Conservation (phyloP, 2,113 vertebrate species). For the Ploceus nigricollis region DNA sequence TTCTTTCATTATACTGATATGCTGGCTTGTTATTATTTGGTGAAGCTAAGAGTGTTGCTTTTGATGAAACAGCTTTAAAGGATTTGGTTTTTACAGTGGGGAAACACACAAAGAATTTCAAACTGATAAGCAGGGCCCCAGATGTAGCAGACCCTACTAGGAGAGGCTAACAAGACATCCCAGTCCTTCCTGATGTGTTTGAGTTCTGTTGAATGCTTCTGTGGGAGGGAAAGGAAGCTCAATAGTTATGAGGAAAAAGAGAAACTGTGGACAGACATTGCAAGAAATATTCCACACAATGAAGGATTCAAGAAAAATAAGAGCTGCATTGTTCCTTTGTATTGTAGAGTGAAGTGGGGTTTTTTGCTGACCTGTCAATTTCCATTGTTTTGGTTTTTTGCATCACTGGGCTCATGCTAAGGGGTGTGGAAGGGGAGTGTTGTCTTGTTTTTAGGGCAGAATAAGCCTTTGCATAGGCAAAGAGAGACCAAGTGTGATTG, state of each 20-base stretch:
- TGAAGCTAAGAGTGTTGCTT: neutral
- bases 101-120: neutral
- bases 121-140: neutral
- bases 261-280: neutral
- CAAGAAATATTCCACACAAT: neutral
- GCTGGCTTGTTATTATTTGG: neutral
- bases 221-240: neutral
- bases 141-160: neutral
- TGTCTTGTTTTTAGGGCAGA: neutral
- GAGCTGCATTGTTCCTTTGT: constrained; percentile 16
- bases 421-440: neutral
- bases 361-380: constrained; percentile 17
- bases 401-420: neutral
- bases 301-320: neutral
- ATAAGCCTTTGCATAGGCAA: neutral
- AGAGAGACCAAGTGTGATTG: neutral
- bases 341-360: neutral
- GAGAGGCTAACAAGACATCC: neutral
- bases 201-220: neutral
- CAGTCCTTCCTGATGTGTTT: neutral
- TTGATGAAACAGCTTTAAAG: neutral
- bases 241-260: neutral
- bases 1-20: neutral
- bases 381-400: neutral
- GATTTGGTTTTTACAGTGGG: neutral